Evolutionary conservation across 2,797 vertebrate species (phyloP).

Genomic region (Leptoclinus maculatus): DNA sequence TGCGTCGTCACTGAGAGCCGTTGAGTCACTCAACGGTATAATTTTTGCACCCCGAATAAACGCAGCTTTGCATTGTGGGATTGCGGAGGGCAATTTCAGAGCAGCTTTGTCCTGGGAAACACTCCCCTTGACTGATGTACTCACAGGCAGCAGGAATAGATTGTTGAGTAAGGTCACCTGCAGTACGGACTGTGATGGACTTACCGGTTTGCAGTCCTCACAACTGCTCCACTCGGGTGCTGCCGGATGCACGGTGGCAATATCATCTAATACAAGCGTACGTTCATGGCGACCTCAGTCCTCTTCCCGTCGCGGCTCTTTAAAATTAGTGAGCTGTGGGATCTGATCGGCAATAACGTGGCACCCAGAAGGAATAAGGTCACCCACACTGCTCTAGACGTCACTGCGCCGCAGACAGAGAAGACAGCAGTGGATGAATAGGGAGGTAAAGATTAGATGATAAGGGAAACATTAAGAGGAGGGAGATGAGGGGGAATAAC

Average conservation of each 20-base stretch:
- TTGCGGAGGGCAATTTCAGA: neutral
- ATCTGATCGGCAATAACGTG: constrained; percentile 9
- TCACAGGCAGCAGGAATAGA: neutral
- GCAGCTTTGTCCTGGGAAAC: neutral
- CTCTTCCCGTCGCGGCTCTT: neutral
- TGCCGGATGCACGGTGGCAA: neutral
- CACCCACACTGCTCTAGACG: neutral
- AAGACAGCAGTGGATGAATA: neutral
- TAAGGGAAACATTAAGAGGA: constrained; percentile 23
- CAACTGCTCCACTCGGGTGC: neutral
- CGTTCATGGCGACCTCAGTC: neutral
- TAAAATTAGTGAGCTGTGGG: constrained; percentile 19
- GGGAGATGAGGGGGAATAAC: constrained; percentile 34
- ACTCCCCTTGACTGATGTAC: neutral
- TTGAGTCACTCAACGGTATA: neutral
- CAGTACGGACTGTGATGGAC: neutral
- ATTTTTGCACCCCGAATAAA: neutral
- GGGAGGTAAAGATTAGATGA: constrained; percentile 6
- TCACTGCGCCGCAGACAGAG: neutral
- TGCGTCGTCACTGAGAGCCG: neutral
- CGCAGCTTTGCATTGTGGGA: neutral
- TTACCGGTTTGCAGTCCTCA: neutral
- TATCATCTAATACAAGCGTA: neutral
- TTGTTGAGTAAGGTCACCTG: neutral
- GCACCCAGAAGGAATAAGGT: constrained; percentile 23